Evolutionary conservation across 1,140 invertebrate species (phyloP), one percentile per base, ranked within the genome.

Genomic region (Sycophila sp.): DNA sequence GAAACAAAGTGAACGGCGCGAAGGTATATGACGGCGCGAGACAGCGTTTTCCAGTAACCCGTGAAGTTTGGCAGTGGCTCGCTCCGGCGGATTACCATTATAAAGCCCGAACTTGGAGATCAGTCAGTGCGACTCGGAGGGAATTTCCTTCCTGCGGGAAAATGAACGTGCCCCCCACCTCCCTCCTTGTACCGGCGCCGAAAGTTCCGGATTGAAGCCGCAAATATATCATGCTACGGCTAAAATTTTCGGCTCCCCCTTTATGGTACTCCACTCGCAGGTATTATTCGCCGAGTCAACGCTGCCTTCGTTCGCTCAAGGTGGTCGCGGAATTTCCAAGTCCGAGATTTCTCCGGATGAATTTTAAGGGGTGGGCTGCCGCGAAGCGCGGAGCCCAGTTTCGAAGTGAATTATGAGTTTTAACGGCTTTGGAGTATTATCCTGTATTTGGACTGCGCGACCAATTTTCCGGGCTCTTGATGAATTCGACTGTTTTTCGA

Each of bases 391-490:
- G 30, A 58, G 55, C 55, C 17, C 30, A 36, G 32, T 36, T 36
- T 58, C 32, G 34, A 58, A 58, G 30, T 58, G 34, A 36, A 32
- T 58, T 58, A 36, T 30, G 55, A 58, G 30, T 58, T 58, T 19
- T 34, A 38, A 58, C n/a, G n/a, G 55, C 55, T 58, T 58, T 26
- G n/a, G 55, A 32, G 55, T 36, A 58, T 58, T 55, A 32, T 55
- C 28, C 28, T 26, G n/a, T 55, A 13, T 17, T 26, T 32, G 51
- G 7, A 15, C 24, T 49, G 28, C 51, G 24, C 15, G 28, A 26
- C 24, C 51, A 24, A 26, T n/a, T n/a, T n/a, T n/a, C n/a, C n/a
- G n/a, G n/a, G n/a, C n/a, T n/a, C 51, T 55, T 55, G 51, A 55
- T 55, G 51, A 30, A 55, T 55, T 55, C 51, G 51, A 47, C 42